Conservation (phyloP, 2,113 vertebrate species). For the Delphinus delphis region DNA sequence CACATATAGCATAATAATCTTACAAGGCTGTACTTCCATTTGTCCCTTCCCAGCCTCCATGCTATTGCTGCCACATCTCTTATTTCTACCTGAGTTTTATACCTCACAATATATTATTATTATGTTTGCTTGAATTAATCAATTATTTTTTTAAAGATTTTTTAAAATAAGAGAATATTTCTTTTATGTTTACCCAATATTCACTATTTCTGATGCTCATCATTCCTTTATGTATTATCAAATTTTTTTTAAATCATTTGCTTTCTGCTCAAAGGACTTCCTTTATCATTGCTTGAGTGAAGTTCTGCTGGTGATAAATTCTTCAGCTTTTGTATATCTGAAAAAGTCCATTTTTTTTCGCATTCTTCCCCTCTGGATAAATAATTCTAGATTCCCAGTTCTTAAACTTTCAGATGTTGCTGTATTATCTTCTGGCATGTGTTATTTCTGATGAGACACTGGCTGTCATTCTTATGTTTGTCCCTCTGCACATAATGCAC, state of each 20-base stretch:
- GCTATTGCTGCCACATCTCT: neutral
- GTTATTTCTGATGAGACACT: neutral
- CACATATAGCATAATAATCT: accelerated
- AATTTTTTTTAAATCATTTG: neutral
- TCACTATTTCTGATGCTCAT: too few relatives aligned
- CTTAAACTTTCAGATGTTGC: neutral
- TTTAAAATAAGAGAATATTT: neutral
- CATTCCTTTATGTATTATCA: accelerated
- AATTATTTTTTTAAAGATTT: neutral
- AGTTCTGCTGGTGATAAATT: neutral
- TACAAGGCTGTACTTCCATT: accelerated
- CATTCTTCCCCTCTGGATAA: neutral
- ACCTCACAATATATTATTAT: neutral
- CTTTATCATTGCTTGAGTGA: neutral
- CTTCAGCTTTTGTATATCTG: neutral
- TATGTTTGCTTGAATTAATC: neutral
- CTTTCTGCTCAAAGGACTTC: neutral
- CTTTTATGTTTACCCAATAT: neutral
- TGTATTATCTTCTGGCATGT: neutral
- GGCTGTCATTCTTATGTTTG: neutral
- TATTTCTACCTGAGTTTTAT: neutral
- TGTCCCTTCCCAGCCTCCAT: neutral
- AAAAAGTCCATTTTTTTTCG: neutral
- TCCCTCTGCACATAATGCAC: neutral
- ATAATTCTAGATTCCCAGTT: neutral